Conservation (phyloP, 2,888 invertebrate species). For the Athalia cordata region DNA sequence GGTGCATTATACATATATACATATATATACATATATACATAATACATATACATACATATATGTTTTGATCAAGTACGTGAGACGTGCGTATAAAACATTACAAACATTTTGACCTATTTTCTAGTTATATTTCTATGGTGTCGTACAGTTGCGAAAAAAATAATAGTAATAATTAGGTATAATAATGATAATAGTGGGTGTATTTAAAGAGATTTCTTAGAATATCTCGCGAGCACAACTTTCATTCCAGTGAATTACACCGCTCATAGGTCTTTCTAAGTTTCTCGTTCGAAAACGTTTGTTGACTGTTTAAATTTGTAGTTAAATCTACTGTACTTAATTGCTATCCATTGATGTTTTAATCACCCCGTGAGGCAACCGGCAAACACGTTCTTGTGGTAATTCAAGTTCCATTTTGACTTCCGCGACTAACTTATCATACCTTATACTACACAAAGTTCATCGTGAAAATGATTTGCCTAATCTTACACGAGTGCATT, state of each 20-base stretch:
- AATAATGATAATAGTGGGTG: no score
- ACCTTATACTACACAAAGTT: background rate
- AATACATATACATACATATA: no score
- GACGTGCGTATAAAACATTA: no score
- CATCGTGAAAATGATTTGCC: slow-evolving; percentile 13
- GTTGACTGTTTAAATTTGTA: slow-evolving; percentile 55
- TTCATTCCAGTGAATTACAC: slow-evolving; percentile 42
- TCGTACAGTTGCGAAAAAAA: no score
- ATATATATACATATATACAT: no score
- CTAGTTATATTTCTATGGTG: no score
- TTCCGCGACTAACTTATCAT: background rate
- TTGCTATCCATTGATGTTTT: slow-evolving; percentile 58
- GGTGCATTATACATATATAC: no score
- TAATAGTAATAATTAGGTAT: background rate
- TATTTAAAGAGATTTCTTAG: no score
- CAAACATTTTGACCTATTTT: no score
- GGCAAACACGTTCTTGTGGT: slow-evolving; percentile 31
- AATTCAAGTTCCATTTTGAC: background rate
- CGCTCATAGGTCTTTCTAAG: background rate
- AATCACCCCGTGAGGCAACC: slow-evolving; percentile 50
- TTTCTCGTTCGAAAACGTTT: slow-evolving; percentile 33
- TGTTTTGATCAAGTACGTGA: no score
- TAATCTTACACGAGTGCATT: background rate
- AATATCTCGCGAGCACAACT: slow-evolving; percentile 19
- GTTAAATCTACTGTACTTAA: slow-evolving; percentile 55